A percentile compares a stretch with the other conserved stretches of the same genome.
Conservation (phyloP, 2,888 invertebrate species). For the Keiferia lycopersicella region DNA sequence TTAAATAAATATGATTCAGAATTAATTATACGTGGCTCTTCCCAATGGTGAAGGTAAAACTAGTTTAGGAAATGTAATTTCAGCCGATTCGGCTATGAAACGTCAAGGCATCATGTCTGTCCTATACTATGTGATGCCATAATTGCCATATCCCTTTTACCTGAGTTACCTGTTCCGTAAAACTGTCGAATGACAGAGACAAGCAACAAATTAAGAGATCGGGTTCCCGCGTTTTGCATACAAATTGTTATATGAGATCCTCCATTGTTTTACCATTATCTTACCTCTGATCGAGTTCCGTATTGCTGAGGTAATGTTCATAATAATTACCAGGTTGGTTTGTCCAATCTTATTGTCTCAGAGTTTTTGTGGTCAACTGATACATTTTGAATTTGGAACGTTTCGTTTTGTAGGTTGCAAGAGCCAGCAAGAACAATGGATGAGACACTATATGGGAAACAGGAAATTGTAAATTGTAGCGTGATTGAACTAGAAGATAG, state of each 20-base stretch:
- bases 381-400: slow-evolving; percentile 21
- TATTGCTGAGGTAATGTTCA: slow-evolving; percentile 29
- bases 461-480: slow-evolving; percentile 11
- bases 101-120: no score
- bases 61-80: no score
- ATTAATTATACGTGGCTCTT: no score
- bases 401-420: slow-evolving; percentile 10
- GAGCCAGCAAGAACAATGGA: slow-evolving; percentile 15
- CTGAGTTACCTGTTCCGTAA: slow-evolving; percentile 26
- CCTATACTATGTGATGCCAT: no score
- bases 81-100: no score
- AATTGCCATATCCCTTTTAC: slow-evolving; percentile 37
- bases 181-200: slow-evolving; percentile 58
- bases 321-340: slow-evolving; percentile 23
- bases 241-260: slow-evolving; percentile 71
- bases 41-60: no score
- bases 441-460: slow-evolving; percentile 23
- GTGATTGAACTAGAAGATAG: slow-evolving; percentile 10
- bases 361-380: slow-evolving; percentile 30
- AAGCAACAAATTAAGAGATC: slow-evolving; percentile 65
- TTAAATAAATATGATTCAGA: no score
- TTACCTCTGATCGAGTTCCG: slow-evolving; percentile 32
- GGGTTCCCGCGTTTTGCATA: slow-evolving; percentile 69
- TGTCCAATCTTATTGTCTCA: slow-evolving; percentile 31
- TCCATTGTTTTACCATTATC: slow-evolving; percentile 63